Evolutionary conservation across 2,113 vertebrate species (phyloP), one percentile per base, ranked within the genome.

Genomic region (Aptenodytes patagonicus): DNA sequence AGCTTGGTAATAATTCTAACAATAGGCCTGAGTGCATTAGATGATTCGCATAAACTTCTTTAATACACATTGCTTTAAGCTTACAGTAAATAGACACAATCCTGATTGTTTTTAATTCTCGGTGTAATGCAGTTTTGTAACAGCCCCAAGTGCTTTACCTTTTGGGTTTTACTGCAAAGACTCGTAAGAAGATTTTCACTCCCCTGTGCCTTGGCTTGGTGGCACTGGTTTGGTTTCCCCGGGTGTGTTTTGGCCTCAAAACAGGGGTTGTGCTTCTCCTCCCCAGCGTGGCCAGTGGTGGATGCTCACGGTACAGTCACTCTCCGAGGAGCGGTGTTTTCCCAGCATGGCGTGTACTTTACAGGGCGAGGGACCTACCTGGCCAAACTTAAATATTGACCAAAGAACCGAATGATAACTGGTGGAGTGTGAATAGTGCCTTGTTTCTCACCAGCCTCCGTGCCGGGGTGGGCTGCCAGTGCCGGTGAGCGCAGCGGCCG

Each of bases 1-100:
- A 97, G 97, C 96, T 97, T 88, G 95, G 94, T 97, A 96, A 96
- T 98, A 98, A 97, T 97, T 98, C 93, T 95, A 96, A 98, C 97
- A 97, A 97, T 9, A 95, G 76, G 94, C 64, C 95, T 90, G 97
- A 98, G 96, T 97, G 94, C 96, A 95, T 98, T 96, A 97, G 97
- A 86, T 58, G 92, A 98, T 97, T 97, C 96, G 13, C 97, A 92
- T 98, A 97, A 97, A 98, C 97, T 98, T 97, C 97, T 97, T 97
- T 97, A 97, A 95, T 98, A 84, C 93, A 89, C 36, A 32, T 97
- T 96, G 93, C 95, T 95, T 94, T 93, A 95, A 98, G 97, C 96
- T 97, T 90, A 93, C 60, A 89, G 97, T 95, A 96, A 89, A 97
- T 87, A 95, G 97, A 95, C 95, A 95, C 96, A 96, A 81, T 97